A percentile compares a stretch with the other conserved stretches of the same genome.
Conservation (phyloP, 2,113 vertebrate genomes). For the Ammodytes marinus region DNA sequence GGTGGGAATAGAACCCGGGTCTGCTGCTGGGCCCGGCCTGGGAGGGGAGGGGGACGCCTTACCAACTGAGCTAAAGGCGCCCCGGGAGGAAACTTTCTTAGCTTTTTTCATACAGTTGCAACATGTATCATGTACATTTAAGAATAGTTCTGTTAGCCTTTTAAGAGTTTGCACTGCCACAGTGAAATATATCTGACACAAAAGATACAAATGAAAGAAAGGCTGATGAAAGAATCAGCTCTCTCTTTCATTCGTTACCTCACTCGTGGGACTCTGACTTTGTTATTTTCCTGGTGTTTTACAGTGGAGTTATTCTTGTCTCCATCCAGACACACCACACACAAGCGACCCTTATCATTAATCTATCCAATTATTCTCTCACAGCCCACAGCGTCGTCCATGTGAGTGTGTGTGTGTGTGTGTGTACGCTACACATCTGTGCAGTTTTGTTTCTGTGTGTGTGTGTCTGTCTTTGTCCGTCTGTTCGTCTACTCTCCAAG, state of each 20-base stretch:
- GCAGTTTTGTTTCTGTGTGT: constrained; percentile 28
- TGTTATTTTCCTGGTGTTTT: constrained; percentile 31
- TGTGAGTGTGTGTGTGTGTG: constrained; percentile 25
- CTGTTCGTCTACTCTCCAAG: constrained; percentile 66
- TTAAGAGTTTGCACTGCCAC: constrained; percentile 1
- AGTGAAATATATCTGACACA: constrained; percentile 26
- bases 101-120: neutral
- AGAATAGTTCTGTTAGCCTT: constrained; percentile 19
- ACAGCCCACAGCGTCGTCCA: constrained; percentile 37
- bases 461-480: constrained; percentile 57
- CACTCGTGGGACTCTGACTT: constrained; percentile 23
- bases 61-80: no score
- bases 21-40: no score
- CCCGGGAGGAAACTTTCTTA: constrained; percentile 29
- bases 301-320: constrained; percentile 6
- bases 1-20: no score
- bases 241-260: constrained; percentile 27
- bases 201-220: constrained; percentile 18
- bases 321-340: constrained; percentile 10
- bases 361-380: constrained; percentile 61
- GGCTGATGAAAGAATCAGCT: constrained; percentile 45
- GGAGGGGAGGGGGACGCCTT: no score
- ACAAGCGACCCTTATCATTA: constrained; percentile 38
- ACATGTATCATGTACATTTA: constrained; percentile 7
- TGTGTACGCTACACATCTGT: constrained; percentile 48